Base-by-base conservation (phyloP, 1,140 invertebrate genomes). In the Ceratina calcarata region DNA sequence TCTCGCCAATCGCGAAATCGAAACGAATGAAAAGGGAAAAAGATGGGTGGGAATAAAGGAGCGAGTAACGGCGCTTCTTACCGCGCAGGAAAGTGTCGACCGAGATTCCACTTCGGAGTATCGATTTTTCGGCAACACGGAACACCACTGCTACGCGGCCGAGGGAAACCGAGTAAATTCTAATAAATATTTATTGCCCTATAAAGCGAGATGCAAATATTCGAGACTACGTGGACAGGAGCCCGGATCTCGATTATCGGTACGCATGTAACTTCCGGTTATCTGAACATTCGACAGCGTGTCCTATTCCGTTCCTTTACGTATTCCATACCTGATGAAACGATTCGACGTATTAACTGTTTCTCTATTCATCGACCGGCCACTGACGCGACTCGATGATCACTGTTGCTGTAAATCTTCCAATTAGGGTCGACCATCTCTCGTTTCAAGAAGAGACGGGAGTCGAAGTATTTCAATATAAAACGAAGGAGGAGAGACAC, bases 111-210 rank as follows among this genome's bases (percentile, higher is more conserved):
- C 61, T 32, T 69, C 22, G 22, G 20, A 18, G 18, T 64, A 78
- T 78, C 68, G 83, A 84, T 84, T 78, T 84, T 84, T 73, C 60
- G 10, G 67, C 24, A 32, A 37, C 80, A 24, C 18, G 58, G 73
- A 8, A 18, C 20, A 15, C n/a, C 22, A 51, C 62, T 32, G 18
- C 12, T n/a, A 71, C 12, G 57, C 64, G 24, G 37, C 27, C 45
- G 32, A 13, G 67, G 78, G 83, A 74, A 78, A 78, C 77, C 32
- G 32, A 37, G 80, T 69, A 78, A 83, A 87, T 83, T 82, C 86
- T 88, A 88, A 89, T 90, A 89, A 89, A 90, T 90, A 90, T 90
- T 89, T 86, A 90, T 90, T 79, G 82, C 76, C 18, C 37, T 27
- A 66, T 73, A 71, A 80, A 84, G 55, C 73, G 69, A 45, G 68